These are phyloP conservation scores for Arenaria interpres DNA, from an alignment of 2,113 vertebrate genomes.

Conservation along the genomic window DNA sequence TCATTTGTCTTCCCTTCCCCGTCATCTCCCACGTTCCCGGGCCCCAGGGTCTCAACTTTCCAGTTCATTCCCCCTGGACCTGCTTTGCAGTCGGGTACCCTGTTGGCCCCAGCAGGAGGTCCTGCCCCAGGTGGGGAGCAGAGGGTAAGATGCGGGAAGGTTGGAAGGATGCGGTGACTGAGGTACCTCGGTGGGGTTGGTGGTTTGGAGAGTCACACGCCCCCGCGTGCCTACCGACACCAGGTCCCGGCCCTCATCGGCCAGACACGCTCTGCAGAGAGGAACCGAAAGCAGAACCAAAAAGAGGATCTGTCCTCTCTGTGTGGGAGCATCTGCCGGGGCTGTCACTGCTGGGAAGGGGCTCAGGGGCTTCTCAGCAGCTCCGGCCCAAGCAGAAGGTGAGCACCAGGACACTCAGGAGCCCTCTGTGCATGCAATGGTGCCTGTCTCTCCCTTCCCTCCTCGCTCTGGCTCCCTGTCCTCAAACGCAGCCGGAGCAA, in stretches of 20 bases:
- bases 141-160: background rate
- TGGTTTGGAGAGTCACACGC: background rate
- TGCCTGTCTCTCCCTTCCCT: background rate
- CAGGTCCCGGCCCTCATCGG: background rate
- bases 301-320: conserved; percentile 22
- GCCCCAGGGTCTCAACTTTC: background rate
- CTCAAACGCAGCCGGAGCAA: background rate
- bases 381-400: background rate
- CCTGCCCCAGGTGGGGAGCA: fast-evolving
- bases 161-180: background rate
- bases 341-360: fast-evolving
- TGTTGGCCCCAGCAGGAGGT: fast-evolving
- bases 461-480: fast-evolving
- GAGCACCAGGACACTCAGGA: background rate
- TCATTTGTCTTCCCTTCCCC: background rate
- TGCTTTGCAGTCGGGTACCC: fast-evolving
- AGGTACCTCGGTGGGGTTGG: background rate
- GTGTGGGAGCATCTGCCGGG: background rate
- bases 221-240: fast-evolving
- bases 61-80: background rate
- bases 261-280: background rate
- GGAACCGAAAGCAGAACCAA: conserved; percentile 49
- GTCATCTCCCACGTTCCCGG: background rate
- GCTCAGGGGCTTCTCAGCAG: background rate
- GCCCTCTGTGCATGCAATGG: fast-evolving